Evolutionary conservation across 2,888 invertebrate species (phyloP).

Genomic region (Crematogaster levior): DNA sequence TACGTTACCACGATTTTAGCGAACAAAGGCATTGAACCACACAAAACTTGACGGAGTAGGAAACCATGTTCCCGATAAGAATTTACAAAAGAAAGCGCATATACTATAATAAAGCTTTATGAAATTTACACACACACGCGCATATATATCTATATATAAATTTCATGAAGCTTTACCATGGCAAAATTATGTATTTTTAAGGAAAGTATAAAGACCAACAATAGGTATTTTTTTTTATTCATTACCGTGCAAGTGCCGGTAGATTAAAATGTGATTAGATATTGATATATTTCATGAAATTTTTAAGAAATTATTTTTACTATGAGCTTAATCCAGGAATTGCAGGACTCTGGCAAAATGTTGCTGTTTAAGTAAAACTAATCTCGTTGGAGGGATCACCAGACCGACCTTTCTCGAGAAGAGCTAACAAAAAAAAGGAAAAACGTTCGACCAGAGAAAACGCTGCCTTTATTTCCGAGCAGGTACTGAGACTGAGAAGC

Average conservation of each 20-base stretch:
- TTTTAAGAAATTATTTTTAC: constrained; percentile 54
- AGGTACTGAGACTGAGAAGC: constrained; percentile 69
- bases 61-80: no score
- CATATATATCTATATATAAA: no score
- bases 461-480: constrained; percentile 54
- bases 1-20: constrained; percentile 70
- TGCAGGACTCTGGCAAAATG: constrained; percentile 55
- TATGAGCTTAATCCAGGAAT: constrained; percentile 46
- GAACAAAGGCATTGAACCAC: constrained; percentile 65
- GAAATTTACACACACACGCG: no score
- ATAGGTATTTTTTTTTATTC: neutral
- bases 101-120: no score
- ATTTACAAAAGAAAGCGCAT: neutral
- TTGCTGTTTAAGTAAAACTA: constrained; percentile 73
- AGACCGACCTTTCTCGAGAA: constrained; percentile 40
- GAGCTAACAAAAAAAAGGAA: constrained; percentile 51
- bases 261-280: neutral
- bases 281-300: constrained; percentile 48
- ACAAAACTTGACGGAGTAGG: constrained; percentile 65
- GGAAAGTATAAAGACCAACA: neutral
- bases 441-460: constrained; percentile 67
- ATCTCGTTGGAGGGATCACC: constrained; percentile 67
- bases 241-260: neutral
- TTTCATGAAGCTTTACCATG: neutral
- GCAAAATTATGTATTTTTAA: neutral